These are phyloP conservation scores for Lepeophtheirus salmonis DNA, from an alignment of 1,140 invertebrate species.

Conservation along the genomic window DNA sequence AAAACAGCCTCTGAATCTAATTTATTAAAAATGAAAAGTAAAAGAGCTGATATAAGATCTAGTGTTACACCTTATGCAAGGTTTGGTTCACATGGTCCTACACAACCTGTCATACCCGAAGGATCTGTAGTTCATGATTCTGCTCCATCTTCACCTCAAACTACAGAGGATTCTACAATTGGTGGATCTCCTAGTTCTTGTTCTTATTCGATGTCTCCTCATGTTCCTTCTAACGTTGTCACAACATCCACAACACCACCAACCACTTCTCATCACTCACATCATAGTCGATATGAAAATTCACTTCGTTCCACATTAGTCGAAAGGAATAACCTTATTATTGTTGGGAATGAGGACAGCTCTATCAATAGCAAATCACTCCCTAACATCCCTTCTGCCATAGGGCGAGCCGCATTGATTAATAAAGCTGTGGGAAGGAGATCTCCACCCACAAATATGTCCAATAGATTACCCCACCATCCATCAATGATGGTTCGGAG, in stretches of 20 bases:
- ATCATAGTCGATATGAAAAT: not conserved
- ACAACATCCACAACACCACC: not conserved
- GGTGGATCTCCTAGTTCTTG: not conserved
- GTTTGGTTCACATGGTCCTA: no score
- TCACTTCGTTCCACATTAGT: no score
- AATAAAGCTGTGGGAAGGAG: no score
- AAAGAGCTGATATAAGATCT: constrained; percentile 45
- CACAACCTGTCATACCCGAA: not conserved
- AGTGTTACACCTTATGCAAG: not conserved
- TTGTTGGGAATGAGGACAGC: not conserved
- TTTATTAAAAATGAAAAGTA: constrained; percentile 83
- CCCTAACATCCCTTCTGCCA: constrained; percentile 12
- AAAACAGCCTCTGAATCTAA: constrained; percentile 83
- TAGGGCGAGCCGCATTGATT: constrained; percentile 5
- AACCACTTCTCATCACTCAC: not conserved
- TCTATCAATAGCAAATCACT: constrained; percentile 11
- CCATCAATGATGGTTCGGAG: constrained; percentile 1
- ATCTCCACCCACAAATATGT: not conserved
- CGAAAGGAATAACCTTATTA: no score
- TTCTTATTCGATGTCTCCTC: not conserved
- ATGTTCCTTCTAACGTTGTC: not conserved
- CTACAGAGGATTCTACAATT: not conserved
- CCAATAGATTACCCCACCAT: not conserved
- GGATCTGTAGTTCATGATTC: not conserved
- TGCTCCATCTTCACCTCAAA: not conserved